Percentiles rank a stretch among this genome's conserved stretches.
Conservation (phyloP, 2,888 invertebrate genomes). For the Acanthococcus lagerstroemiae region DNA sequence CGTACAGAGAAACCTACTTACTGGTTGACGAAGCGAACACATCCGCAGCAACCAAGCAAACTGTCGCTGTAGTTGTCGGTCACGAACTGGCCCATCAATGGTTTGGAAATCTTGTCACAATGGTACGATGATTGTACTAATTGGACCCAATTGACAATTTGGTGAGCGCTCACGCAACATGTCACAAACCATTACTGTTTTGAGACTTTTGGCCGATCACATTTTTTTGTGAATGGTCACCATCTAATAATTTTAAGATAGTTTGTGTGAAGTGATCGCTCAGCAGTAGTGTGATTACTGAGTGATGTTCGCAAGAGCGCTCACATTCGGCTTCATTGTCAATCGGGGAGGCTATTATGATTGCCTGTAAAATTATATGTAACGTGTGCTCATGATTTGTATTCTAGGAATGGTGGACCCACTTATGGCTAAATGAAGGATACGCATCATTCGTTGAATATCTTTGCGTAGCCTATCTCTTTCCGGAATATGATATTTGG, state of each 20-base stretch:
- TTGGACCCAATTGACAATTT: too few species aligned
- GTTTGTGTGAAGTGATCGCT: too few species aligned
- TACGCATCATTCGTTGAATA: constrained; percentile 95
- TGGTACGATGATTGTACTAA: constrained; percentile 45
- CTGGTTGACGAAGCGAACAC: constrained; percentile 84
- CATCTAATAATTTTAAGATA: neutral
- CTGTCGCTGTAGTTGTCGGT: constrained; percentile 76
- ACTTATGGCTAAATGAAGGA: constrained; percentile 92
- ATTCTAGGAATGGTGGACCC: constrained; percentile 82
- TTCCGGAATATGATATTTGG: constrained; percentile 95
- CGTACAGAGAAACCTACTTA: constrained; percentile 84
- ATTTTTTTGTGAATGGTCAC: too few species aligned
- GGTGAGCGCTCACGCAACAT: too few species aligned
- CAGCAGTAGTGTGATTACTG: too few species aligned
- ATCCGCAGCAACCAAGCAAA: constrained; percentile 70
- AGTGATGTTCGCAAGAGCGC: too few species aligned
- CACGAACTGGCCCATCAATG: constrained; percentile 96
- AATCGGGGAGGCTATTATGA: too few species aligned
- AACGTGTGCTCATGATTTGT: neutral
- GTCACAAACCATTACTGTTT: too few species aligned
- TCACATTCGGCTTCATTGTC: too few species aligned
- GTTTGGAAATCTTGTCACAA: constrained; percentile 96
- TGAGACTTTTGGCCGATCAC: too few species aligned
- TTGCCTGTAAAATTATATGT: too few species aligned
- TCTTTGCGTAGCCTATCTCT: constrained; percentile 80